phyloP scores from a whole-genome alignment of 2,113 vertebrate species.

The Cromileptes altivelis region DNA sequence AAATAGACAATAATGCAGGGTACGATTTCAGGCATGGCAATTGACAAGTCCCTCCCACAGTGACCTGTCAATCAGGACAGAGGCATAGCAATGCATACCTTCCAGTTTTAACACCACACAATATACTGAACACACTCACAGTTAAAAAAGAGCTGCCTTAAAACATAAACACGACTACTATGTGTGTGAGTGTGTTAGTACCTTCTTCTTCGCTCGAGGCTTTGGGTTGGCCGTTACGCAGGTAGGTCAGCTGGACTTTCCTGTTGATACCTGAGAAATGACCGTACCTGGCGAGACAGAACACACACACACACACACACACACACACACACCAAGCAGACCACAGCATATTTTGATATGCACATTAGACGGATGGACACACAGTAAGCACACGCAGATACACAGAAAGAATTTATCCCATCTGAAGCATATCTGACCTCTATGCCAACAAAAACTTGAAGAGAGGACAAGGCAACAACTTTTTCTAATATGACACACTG shows the following conservation, averaged over 20 bases:
- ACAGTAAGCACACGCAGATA: slow-evolving; percentile 21
- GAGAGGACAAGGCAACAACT: slow-evolving; percentile 30
- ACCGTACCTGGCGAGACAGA: slow-evolving; percentile 90
- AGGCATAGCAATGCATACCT: too few relatives aligned
- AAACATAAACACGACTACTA: not conserved
- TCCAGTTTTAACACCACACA: not conserved
- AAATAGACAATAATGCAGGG: too few relatives aligned
- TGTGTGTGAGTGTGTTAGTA: slow-evolving; percentile 61
- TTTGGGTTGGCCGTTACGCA: slow-evolving; percentile 93
- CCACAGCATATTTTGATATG: slow-evolving; percentile 31
- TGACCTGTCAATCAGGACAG: too few relatives aligned
- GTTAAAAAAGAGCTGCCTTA: not conserved
- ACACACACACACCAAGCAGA: slow-evolving; percentile 48
- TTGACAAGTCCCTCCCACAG: too few relatives aligned
- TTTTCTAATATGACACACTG: slow-evolving; percentile 2
- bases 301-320: slow-evolving; percentile 49
- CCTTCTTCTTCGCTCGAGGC: slow-evolving; percentile 95
- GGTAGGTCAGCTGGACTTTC: slow-evolving; percentile 97
- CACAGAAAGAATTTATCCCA: slow-evolving; percentile 12
- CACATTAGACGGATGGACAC: not conserved
- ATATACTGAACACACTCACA: not conserved
- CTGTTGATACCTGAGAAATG: slow-evolving; percentile 99
- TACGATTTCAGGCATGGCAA: too few relatives aligned
- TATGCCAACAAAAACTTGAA: slow-evolving; percentile 23
- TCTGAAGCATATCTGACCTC: slow-evolving; percentile 13